Conservation (phyloP, 2,888 invertebrate genomes). For the Calameuta pallipes region DNA sequence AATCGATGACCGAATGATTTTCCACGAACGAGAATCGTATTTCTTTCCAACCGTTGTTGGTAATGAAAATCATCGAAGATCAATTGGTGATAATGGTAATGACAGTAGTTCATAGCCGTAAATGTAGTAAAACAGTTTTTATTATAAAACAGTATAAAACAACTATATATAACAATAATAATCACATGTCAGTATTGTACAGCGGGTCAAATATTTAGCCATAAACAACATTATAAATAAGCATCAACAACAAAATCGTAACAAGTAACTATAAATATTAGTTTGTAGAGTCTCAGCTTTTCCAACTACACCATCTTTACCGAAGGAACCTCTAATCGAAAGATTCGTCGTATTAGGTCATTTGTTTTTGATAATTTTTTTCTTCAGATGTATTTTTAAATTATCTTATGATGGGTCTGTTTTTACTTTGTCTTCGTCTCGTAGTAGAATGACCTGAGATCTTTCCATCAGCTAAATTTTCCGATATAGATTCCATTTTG, state of each 20-base stretch:
- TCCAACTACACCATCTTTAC: background rate
- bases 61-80: background rate
- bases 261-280: background rate
- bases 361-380: background rate
- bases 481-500: background rate
- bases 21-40: background rate
- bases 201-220: conserved; percentile 25
- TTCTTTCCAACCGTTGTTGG: background rate
- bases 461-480: background rate
- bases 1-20: background rate
- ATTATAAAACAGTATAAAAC: conserved; percentile 40
- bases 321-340: background rate
- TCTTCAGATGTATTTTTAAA: background rate
- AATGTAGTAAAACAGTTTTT: conserved; percentile 26
- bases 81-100: background rate
- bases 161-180: conserved; percentile 35
- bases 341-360: background rate
- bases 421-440: background rate
- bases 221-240: conserved; percentile 39
- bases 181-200: conserved; percentile 31
- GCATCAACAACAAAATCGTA: conserved; percentile 6
- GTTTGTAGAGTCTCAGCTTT: background rate
- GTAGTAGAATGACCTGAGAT: background rate
- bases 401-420: background rate
- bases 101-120: background rate